phyloP scores from a whole-genome alignment of 2,888 invertebrate species.

The Cephus sareptanus region DNA sequence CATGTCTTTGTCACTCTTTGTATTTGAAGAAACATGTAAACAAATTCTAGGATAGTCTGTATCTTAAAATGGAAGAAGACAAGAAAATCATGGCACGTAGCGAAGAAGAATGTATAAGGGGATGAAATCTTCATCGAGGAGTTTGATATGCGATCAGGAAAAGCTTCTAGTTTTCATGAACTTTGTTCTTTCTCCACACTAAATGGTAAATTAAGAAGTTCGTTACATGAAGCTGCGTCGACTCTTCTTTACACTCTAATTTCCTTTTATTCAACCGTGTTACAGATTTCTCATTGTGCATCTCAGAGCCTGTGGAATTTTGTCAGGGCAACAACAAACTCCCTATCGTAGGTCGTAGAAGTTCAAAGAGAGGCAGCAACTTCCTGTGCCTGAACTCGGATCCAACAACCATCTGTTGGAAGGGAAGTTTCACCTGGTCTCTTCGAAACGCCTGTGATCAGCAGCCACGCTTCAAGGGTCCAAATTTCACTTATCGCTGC shows the following conservation, averaged over 20 bases:
- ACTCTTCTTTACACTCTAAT: not conserved
- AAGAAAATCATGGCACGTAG: not conserved
- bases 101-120: not conserved
- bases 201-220: too few relatives aligned
- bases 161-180: too few relatives aligned
- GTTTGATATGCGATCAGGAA: too few relatives aligned
- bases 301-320: too few relatives aligned
- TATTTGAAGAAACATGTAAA: not conserved
- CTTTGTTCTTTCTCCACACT: too few relatives aligned
- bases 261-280: too few relatives aligned
- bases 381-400: slow-evolving; percentile 40
- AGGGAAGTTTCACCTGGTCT: slow-evolving; percentile 45
- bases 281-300: too few relatives aligned
- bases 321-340: too few relatives aligned
- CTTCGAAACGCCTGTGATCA: slow-evolving; percentile 56
- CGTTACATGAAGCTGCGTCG: not conserved
- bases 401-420: slow-evolving; percentile 45
- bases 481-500: slow-evolving; percentile 47
- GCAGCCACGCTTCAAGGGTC: slow-evolving; percentile 52
- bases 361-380: not conserved
- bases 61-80: not conserved
- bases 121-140: not conserved
- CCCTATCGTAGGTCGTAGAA: too few relatives aligned
- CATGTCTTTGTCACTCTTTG: not conserved
- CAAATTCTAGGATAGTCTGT: not conserved